Evolutionary conservation across 1,140 invertebrate genomes (phyloP).

Genomic region (Phymastichus coffea): DNA sequence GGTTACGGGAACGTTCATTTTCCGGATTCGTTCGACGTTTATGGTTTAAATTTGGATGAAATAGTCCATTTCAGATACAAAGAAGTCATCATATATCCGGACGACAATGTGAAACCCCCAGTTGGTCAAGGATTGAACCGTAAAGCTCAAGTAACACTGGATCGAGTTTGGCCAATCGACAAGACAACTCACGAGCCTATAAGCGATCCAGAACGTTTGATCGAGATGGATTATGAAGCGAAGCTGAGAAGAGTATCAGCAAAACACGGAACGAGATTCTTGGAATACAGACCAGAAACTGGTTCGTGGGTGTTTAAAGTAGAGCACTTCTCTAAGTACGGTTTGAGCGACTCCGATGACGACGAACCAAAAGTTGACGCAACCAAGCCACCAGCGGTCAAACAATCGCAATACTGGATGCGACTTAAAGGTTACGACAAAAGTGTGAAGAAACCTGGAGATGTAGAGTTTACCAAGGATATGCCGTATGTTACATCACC

Average conservation of each 20-base stretch:
- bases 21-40: conserved; percentile 83
- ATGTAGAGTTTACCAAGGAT: not conserved
- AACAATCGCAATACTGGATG: not conserved
- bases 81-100: conserved; percentile 73
- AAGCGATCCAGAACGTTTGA: conserved; percentile 75
- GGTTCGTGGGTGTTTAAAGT: conserved; percentile 94
- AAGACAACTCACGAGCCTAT: conserved; percentile 80
- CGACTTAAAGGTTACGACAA: not conserved
- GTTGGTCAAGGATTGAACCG: conserved; percentile 87
- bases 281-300: conserved; percentile 92
- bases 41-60: conserved; percentile 85
- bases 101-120: conserved; percentile 66
- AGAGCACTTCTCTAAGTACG: conserved; percentile 97
- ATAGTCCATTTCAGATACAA: conserved; percentile 74
- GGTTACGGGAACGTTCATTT: conserved; percentile 94
- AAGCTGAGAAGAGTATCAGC: conserved; percentile 81
- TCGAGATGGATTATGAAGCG: conserved; percentile 83
- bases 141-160: conserved; percentile 87
- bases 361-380: conserved; percentile 64
- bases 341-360: conserved; percentile 86
- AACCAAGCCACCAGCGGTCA: not conserved
- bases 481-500: not conserved
- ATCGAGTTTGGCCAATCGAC: conserved; percentile 92
- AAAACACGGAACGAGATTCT: conserved; percentile 85
- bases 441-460: not conserved